Base-by-base conservation (phyloP, 2,797 vertebrate genomes). In the Rhyacichthys aspro region DNA sequence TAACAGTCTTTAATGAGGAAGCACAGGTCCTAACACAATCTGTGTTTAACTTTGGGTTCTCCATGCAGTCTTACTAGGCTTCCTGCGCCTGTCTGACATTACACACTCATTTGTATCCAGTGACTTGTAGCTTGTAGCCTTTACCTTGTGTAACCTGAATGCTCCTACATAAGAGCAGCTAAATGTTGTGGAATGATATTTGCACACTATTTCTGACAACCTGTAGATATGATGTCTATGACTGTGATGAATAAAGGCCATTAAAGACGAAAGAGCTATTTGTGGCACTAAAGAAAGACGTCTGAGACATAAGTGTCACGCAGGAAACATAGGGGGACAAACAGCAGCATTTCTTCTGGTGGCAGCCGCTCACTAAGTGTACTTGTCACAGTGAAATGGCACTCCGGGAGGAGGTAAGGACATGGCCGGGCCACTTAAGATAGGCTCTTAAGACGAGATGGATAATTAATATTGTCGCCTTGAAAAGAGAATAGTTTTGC, bases 341-440 rank as follows among this genome's bases (percentile, higher is more conserved):
- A 18, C 23, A 52, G 63, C 43, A 45, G 59, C 11, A 1, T 65
- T 67, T 76, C 65, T 72, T 74, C 75, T 59, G 50, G 67, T 72
- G 72, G 70, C 45, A 28, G 58, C 43, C 62, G 11, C 49, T 52
- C 49, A 14, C 6, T 70, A 19, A 79, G 58, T 76, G 70, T 44
- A 49, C 76, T 77, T 43, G 64, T 81, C 72, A 74, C 58, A 64
- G 47, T 60, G 63, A 80, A 72, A 72, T 70, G 44, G 63, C 64
- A 63, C 75, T 76, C 59, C 55, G 61, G 57, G 62, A 45, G 79
- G 43, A 78, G 63, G 61, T 18, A 18, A 73, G 66, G 64, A 74
- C 61, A 23, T 10, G 47, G 53, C 67, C 36, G 55, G 60, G 58
- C 57, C 63, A 70, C 54, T 46, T 23, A 18, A 63, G 8, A 67